Evolutionary conservation across 2,888 invertebrate genomes (phyloP).

Genomic region (Dorcus hopei): DNA sequence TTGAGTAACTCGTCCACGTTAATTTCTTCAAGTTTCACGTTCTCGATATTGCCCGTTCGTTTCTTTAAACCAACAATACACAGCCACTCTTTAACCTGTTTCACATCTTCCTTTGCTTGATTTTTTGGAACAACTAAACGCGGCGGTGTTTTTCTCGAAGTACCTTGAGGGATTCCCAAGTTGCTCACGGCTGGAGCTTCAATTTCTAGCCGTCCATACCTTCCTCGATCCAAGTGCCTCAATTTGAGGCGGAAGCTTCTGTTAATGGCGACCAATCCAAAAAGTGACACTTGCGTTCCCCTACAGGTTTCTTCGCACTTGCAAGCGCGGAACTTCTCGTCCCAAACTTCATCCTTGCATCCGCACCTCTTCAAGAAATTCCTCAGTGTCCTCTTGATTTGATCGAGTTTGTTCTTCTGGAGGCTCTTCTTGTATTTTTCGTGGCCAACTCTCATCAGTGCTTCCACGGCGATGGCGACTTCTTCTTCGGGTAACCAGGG

Average conservation of each 20-base stretch:
- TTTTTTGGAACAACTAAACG: too few relatives aligned
- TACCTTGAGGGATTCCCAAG: not conserved
- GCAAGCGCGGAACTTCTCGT: not conserved
- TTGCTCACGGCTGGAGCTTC: not conserved
- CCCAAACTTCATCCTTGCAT: too few relatives aligned
- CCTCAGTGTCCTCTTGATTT: not conserved
- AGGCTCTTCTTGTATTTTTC: not conserved
- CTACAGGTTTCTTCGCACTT: not conserved
- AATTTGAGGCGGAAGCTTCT: constrained; percentile 3
- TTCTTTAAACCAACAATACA: too few relatives aligned
- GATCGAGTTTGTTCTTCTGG: not conserved
- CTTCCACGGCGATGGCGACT: not conserved
- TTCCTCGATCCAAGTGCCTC: constrained; percentile 2
- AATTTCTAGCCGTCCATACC: not conserved
- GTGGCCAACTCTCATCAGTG: not conserved
- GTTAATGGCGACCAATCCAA: constrained; percentile 2
- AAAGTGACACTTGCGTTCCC: not conserved
- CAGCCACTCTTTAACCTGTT: too few relatives aligned
- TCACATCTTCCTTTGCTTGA: too few relatives aligned
- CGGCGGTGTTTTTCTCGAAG: too few relatives aligned
- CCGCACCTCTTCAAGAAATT: not conserved
- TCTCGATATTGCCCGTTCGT: too few relatives aligned
- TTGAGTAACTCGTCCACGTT: not conserved
- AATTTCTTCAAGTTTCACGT: too few relatives aligned
- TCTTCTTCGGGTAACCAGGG: constrained; percentile 1